Conservation (phyloP, 2,113 vertebrate species). For the Pangasianodon hypophthalmus region DNA sequence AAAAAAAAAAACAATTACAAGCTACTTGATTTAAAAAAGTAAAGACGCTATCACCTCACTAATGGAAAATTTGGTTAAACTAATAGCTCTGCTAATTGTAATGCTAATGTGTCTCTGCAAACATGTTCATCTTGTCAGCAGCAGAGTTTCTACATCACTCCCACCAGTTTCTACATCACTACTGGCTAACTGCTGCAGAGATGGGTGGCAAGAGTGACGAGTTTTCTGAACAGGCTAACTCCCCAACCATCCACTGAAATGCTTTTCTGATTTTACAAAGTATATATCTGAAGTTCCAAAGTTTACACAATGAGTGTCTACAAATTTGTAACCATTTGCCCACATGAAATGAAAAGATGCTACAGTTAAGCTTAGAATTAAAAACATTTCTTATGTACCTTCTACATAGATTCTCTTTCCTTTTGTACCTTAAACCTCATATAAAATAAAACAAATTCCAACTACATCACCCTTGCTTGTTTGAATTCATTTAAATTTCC, state of each 20-base stretch:
- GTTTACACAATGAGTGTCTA: neutral
- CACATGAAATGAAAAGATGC: neutral
- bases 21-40: neutral
- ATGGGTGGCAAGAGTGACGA: neutral
- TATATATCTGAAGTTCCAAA: neutral
- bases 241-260: neutral
- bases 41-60: neutral
- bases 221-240: neutral
- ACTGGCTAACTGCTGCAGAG: neutral
- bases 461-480: neutral
- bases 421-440: neutral
- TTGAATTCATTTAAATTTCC: neutral
- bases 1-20: neutral
- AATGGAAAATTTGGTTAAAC: constrained; percentile 3
- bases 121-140: neutral
- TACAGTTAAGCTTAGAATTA: neutral
- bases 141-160: neutral
- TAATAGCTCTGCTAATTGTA: constrained; percentile 5
- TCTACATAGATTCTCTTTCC: too few species aligned
- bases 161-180: neutral
- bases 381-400: neutral
- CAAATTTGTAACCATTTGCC: neutral
- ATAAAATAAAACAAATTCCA: neutral
- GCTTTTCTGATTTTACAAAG: neutral
- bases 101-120: neutral